These are phyloP conservation scores for Cyanoderma ruficeps DNA, from an alignment of 2,113 vertebrate genomes.

Conservation along the genomic window DNA sequence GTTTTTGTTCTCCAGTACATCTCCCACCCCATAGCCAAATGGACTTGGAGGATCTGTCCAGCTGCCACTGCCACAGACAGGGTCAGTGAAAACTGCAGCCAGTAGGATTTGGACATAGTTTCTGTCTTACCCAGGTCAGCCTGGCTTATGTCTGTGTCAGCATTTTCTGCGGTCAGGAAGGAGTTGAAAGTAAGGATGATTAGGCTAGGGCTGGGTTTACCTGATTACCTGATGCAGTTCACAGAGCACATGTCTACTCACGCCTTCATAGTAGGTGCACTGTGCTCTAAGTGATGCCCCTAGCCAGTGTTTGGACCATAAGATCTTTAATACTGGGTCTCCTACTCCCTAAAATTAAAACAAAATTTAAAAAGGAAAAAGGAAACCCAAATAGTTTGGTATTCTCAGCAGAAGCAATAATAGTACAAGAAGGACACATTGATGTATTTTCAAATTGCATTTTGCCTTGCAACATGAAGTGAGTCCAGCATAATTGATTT, in stretches of 20 bases:
- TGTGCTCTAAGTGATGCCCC: background rate
- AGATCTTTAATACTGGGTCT: background rate
- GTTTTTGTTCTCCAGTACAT: background rate
- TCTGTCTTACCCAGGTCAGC: background rate
- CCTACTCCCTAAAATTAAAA: background rate
- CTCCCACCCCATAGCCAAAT: background rate
- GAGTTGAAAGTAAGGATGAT: background rate
- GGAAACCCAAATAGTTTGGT: background rate
- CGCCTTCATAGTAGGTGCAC: background rate
- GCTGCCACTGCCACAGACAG: background rate
- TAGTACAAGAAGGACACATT: background rate
- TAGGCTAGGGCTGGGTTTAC: background rate
- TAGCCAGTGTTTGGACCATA: background rate
- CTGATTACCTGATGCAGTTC: background rate
- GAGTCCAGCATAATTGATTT: background rate
- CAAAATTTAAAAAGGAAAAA: background rate
- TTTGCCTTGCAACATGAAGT: background rate
- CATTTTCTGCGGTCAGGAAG: background rate
- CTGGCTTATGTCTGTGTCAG: background rate
- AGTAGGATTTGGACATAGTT: background rate
- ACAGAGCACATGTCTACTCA: accelerated
- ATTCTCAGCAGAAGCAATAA: background rate
- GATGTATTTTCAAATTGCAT: background rate
- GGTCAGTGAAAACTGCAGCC: background rate
- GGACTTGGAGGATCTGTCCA: background rate